phyloP scores from a whole-genome alignment of 23 tunicate genomes.

The Trididemnum miniatum region DNA sequence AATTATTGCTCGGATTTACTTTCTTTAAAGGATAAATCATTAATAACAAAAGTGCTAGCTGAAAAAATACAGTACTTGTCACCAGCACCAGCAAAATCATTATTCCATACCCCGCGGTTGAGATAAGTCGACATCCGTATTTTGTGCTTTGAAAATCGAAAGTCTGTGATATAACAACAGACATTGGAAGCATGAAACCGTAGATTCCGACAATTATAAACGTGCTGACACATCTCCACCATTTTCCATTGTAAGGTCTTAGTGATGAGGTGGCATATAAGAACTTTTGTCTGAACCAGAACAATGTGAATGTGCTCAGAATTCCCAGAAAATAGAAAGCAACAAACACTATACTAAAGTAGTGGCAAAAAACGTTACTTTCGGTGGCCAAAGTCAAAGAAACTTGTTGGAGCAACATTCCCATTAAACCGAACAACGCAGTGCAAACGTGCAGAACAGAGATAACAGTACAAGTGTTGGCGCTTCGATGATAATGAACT shows the following conservation, averaged over 20 bases:
- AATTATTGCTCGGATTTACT: neutral
- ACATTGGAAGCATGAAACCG: neutral
- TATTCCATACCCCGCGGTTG: neutral
- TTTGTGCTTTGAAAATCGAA: neutral
- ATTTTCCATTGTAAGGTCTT: neutral
- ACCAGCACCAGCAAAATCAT: neutral
- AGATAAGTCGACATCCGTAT: neutral
- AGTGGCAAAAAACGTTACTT: neutral
- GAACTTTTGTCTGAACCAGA: slow-evolving; percentile 5
- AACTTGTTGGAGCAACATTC: neutral
- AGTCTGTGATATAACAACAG: neutral
- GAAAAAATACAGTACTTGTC: slow-evolving; percentile 5
- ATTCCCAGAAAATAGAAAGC: neutral
- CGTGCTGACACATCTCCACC: neutral
- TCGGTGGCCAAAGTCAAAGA: neutral
- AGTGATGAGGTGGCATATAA: neutral
- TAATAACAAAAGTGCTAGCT: slow-evolving; percentile 19
- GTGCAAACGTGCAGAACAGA: neutral
- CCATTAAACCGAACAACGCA: neutral
- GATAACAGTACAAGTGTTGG: too few relatives aligned
- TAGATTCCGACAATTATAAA: neutral
- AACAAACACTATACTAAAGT: neutral
- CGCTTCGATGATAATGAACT: neutral
- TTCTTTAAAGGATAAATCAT: slow-evolving; percentile 33
- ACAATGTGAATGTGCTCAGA: neutral